Percentiles rank a stretch among this genome's conserved stretches.
These are phyloP conservation scores for Cosmopolites sordidus DNA, from an alignment of 2,888 invertebrate genomes.

Conservation along the genomic window DNA sequence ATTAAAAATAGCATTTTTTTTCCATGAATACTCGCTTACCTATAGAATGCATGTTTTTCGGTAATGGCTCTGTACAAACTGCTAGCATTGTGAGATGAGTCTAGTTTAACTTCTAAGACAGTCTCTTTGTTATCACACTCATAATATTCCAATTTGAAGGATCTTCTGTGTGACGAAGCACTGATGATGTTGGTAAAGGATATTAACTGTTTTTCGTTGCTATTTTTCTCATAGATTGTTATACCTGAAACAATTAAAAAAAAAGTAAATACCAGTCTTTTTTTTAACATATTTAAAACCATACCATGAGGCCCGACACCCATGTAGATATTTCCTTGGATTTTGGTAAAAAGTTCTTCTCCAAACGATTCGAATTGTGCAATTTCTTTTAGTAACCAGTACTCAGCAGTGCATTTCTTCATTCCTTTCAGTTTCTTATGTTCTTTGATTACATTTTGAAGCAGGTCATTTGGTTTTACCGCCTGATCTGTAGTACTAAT, in stretches of 20 bases:
- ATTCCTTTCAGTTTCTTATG: constrained; percentile 56
- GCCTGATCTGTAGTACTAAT: constrained; percentile 56
- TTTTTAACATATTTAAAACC: background rate
- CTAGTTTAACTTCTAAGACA: constrained; percentile 72
- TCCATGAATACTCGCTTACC: constrained; percentile 12
- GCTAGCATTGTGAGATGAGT: constrained; percentile 75
- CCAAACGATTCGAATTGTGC: constrained; percentile 77
- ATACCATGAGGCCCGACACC: constrained; percentile 75
- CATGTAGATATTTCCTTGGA: constrained; percentile 51
- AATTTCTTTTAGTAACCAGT: constrained; percentile 77
- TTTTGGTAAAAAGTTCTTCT: constrained; percentile 76
- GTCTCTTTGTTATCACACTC: constrained; percentile 64
- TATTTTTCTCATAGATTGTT: constrained; percentile 59
- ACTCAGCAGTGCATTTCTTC: constrained; percentile 75
- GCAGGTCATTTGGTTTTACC: constrained; percentile 59
- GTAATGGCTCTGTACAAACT: constrained; percentile 82
- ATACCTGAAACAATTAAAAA: constrained; percentile 49
- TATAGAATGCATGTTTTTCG: constrained; percentile 86
- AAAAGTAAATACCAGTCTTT: background rate
- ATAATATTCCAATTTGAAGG: constrained; percentile 74
- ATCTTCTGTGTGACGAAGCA: constrained; percentile 69
- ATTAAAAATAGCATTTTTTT: no score
- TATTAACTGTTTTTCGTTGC: constrained; percentile 66
- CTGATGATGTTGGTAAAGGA: constrained; percentile 78
- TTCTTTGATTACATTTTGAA: constrained; percentile 60